Base-by-base conservation (phyloP, 2,888 invertebrate species). In the Lasioglossum oenotherae region DNA sequence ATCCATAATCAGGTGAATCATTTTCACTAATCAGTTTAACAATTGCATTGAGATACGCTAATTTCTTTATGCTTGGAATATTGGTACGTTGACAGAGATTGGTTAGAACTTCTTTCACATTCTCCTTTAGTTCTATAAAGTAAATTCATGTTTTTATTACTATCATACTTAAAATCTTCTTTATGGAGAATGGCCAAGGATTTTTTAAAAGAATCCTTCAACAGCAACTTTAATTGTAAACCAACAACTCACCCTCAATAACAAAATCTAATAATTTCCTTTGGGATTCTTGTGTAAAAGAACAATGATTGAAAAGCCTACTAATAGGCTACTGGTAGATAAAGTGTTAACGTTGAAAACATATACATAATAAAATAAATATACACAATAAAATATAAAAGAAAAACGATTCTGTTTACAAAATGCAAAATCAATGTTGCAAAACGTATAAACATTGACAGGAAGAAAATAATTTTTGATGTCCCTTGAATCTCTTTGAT, bases 31-130 rank as follows among this genome's bases (percentile, higher is more conserved):
- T 96, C 89, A 99, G 96, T 93, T 98, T 98, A 81, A 98, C 98
- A 95, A 99, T 97, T 86, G 97, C 97, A 96, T 99, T 99, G 93
- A 99, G 96, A 95, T 98, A 98, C 90, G 97, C 98, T 91, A 99
- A 96, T 94, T 98, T 97, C 94, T 97, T 97, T 87, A 97, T 97
- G 95, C 98, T 98, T 85, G 97, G 97, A 85, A 97, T 96, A 83
- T 96, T 96, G 88, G 96, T 95, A 93, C 96, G 96, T 93, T 96
- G 96, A 90, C 96, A 97, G 85, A 97, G 93, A 93, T 96, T 96
- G 83, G 96, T 96, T 81, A 97, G 95, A 81, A 97, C 96, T 94
- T 97, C 97, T 87, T 96, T 95, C 46, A 96, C 94, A 90, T 96
- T 96, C 85, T 96, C 96, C 85, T 93, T 94, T 67, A 96, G 93